phyloP scores from a whole-genome alignment of 37 sponge, comb jelly and placozoan genomes.

The Oscarella lobularis region DNA sequence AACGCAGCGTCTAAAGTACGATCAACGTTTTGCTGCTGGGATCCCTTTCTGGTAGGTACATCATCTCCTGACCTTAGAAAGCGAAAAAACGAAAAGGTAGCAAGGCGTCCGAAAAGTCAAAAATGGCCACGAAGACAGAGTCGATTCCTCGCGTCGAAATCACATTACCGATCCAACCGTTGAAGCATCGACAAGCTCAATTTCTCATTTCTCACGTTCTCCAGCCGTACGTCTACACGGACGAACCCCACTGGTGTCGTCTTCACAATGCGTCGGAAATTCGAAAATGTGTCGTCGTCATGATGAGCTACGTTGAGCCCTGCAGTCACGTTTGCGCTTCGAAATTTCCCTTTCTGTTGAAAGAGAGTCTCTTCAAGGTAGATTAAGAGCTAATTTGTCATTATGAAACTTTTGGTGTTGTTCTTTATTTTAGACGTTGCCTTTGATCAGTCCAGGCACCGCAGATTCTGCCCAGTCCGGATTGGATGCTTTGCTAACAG shows the following conservation, averaged over 20 bases:
- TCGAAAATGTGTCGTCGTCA: not conserved
- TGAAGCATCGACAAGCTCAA: not conserved
- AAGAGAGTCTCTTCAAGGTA: not conserved
- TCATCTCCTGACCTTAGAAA: not conserved
- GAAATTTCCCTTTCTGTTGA: not conserved
- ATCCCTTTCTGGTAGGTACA: not conserved
- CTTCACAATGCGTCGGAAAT: not conserved
- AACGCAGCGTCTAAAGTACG: not conserved
- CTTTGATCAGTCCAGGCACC: slow-evolving; percentile 27
- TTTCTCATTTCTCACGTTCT: not conserved
- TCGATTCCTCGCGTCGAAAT: not conserved
- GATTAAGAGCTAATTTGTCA: not conserved
- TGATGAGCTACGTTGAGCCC: not conserved
- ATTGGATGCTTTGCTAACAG: slow-evolving; percentile 29
- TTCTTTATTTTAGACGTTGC: not conserved
- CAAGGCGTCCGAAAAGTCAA: not conserved
- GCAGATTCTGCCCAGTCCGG: slow-evolving; percentile 17
- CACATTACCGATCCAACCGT: not conserved
- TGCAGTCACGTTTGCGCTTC: not conserved
- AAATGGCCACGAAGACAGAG: not conserved
- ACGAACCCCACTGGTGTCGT: not conserved
- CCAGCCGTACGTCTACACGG: not conserved
- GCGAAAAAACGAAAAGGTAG: not conserved
- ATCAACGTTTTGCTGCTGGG: not conserved
- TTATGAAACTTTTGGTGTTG: not conserved